Evolutionary conservation across 2,113 vertebrate genomes (phyloP).

Genomic region (Laticauda colubrina): DNA sequence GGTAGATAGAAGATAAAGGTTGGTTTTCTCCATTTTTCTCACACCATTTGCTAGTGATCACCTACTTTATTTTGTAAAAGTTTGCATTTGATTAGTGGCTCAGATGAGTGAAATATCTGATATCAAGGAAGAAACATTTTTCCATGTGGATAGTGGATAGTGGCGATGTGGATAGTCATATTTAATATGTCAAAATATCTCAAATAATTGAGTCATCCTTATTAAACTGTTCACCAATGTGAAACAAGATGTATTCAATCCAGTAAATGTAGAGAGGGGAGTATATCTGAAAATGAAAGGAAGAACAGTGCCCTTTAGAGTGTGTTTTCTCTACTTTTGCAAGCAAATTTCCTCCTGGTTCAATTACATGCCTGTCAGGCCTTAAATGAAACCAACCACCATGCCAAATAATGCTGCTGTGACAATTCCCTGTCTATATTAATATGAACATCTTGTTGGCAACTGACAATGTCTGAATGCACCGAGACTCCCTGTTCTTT

Average conservation of each 20-base stretch:
- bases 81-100: neutral
- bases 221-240: slow-evolving; percentile 1
- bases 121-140: neutral
- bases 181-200: neutral
- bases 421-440: neutral
- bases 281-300: slow-evolving; percentile 8
- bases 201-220: neutral
- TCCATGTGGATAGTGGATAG: no score
- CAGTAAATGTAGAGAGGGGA: neutral
- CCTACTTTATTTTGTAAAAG: neutral
- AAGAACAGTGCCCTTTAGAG: neutral
- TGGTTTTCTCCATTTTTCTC: neutral
- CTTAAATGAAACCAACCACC: slow-evolving; percentile 8
- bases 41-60: neutral
- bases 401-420: neutral
- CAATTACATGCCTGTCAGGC: neutral
- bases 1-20: neutral
- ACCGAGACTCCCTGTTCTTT: neutral
- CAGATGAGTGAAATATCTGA: neutral
- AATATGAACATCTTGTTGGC: slow-evolving; percentile 13
- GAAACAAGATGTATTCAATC: slow-evolving; percentile 1
- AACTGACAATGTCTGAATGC: neutral
- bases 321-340: slow-evolving; percentile 12
- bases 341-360: slow-evolving; percentile 14
- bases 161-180: neutral